A percentile compares a stretch with the other conserved stretches of the same genome.
Evolutionary conservation across 2,797 vertebrate species (phyloP).

Genomic region (Amblyraja radiata): DNA sequence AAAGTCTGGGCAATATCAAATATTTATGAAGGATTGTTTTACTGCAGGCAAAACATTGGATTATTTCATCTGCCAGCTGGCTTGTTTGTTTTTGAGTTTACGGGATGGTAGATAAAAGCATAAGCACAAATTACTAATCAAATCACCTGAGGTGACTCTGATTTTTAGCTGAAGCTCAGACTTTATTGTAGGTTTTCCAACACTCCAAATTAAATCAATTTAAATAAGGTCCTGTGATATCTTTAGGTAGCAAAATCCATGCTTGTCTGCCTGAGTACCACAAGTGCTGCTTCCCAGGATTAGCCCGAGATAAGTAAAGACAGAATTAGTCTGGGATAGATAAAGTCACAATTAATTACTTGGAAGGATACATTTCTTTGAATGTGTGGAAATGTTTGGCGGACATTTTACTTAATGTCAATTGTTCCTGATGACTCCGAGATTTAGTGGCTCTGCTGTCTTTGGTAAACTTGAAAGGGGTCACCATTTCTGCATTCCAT

Average conservation of each 20-base stretch:
- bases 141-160: not conserved
- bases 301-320: not conserved
- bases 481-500: not conserved
- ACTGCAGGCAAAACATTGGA: not conserved
- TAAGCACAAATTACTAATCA: not conserved
- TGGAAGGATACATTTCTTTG: not conserved
- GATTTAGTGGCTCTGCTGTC: not conserved
- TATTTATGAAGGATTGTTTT: constrained; percentile 27
- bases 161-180: not conserved
- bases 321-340: not conserved
- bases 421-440: not conserved
- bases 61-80: not conserved
- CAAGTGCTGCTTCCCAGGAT: not conserved
- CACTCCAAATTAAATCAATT: not conserved
- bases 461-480: not conserved
- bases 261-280: not conserved
- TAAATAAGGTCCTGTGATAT: too few species aligned
- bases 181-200: too few species aligned
- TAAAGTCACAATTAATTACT: not conserved
- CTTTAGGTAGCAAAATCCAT: not conserved
- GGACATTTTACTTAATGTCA: not conserved
- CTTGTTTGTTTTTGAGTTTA: not conserved
- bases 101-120: not conserved
- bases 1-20: not conserved
- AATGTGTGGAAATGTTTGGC: not conserved